phyloP scores from a whole-genome alignment of 2,113 vertebrate genomes.

The Penelope pileata region DNA sequence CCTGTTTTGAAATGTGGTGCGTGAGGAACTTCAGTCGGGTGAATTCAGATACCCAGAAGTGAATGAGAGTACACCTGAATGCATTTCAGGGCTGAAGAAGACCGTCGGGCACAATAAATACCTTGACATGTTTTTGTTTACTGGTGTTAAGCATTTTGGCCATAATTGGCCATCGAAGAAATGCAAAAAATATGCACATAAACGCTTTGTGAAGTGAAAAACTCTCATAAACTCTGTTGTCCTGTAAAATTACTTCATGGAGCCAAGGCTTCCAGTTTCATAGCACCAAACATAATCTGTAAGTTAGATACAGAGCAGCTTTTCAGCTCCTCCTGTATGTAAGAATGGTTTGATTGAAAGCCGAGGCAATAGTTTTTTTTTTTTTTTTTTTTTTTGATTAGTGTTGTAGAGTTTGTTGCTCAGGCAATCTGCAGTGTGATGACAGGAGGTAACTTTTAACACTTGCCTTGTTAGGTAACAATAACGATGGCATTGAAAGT shows the following conservation, averaged over 20 bases:
- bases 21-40: not conserved
- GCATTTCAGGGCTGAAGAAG: not conserved
- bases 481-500: conserved; percentile 91
- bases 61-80: not conserved
- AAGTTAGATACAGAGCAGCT: not conserved
- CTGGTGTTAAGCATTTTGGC: not conserved
- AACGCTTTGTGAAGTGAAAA: not conserved
- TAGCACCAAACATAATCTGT: accelerated
- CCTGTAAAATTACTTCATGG: not conserved
- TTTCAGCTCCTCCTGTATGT: not conserved
- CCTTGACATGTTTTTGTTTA: not conserved
- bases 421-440: not conserved
- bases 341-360: not conserved
- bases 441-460: conserved; percentile 59
- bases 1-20: not conserved
- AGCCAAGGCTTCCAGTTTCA: not conserved
- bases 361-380: not conserved
- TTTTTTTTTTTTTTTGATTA: not conserved
- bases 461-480: conserved; percentile 80
- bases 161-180: not conserved
- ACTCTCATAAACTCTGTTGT: not conserved
- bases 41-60: not conserved
- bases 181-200: not conserved
- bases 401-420: not conserved
- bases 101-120: not conserved